Conservation (phyloP, 2,113 vertebrate species). For the Embiotoca jacksoni region DNA sequence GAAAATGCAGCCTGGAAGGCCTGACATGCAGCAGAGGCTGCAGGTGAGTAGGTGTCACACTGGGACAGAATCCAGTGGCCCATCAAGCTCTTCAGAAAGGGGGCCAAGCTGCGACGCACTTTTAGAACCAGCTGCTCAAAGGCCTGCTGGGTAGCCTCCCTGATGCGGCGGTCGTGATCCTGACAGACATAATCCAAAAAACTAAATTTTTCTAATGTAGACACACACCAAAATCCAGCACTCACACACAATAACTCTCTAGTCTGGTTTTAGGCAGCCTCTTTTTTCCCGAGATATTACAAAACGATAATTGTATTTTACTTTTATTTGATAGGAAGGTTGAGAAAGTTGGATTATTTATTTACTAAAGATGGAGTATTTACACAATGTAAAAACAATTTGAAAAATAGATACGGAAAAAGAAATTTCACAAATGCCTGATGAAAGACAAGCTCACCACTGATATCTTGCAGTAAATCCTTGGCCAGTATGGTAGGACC, state of each 20-base stretch:
- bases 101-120: constrained; percentile 95
- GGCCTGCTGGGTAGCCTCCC: constrained; percentile 95
- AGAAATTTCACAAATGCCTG: neutral
- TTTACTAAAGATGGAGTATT: too few species aligned
- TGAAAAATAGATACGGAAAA: too few species aligned
- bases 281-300: neutral
- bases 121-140: constrained; percentile 96
- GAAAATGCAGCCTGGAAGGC: constrained; percentile 97
- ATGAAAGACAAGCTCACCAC: constrained; percentile 83
- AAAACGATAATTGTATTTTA: too few species aligned
- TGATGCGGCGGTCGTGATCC: constrained; percentile 96
- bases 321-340: neutral
- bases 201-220: neutral
- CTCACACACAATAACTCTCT: neutral
- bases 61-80: constrained; percentile 98
- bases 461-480: constrained; percentile 97
- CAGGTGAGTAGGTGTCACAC: constrained; percentile 94
- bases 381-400: too few species aligned
- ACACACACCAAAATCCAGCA: neutral
- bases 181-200: constrained; percentile 55
- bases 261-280: neutral
- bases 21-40: constrained; percentile 90
- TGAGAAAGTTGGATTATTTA: neutral
- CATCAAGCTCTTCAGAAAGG: constrained; percentile 96
- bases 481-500: constrained; percentile 97